Base-by-base conservation (phyloP, 2,888 invertebrate species). In the Ophion slaviceki region DNA sequence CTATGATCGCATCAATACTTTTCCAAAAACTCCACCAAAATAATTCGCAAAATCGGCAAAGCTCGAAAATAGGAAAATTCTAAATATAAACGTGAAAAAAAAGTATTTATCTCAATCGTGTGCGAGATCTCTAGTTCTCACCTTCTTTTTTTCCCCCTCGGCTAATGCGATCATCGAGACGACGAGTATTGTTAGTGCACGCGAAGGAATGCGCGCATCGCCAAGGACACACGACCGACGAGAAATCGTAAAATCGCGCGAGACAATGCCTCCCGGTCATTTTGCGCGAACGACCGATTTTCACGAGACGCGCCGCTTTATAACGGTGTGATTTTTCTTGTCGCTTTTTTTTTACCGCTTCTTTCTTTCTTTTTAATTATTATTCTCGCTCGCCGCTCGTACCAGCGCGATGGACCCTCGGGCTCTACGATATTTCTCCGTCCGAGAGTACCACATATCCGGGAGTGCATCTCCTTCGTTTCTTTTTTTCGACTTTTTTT, bases 101-200 rank as follows among this genome's bases (percentile, higher is more conserved):
- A 47, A 14, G 47, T 45, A 3, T 61, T 62, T 36, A 62, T 76
- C 59, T 40, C 40, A 40, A 40, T 40, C 40, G 40, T 36, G 24
- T 40, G 66, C 20, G 24, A 59, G 7, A 53, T 74, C 24, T 66
- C 17, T 28, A 14, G n/a, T 59, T 80, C 74, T 66, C 80, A 67
- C 66, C 40, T 28, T 3, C 28, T 32, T 64, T 70, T 28, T 70
- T n/a, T 72, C 17, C 53, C 53, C 24, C 20, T 45, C 67, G 45
- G 53, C 66, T 67, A 66, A 77, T 77, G 66, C 45, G 71, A 81
- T 77, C 62, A 47, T 77, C 77, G 80, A 66, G 74, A 84, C 62
- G 72, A 80, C 74, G 57, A 85, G 77, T 77, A 47, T 47, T 10
- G 47, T 47, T 47, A 47, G 47, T 14, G 47, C 47, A 14, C 77